Conservation (phyloP, 2,113 vertebrate species). For the Heliornis fulica region DNA sequence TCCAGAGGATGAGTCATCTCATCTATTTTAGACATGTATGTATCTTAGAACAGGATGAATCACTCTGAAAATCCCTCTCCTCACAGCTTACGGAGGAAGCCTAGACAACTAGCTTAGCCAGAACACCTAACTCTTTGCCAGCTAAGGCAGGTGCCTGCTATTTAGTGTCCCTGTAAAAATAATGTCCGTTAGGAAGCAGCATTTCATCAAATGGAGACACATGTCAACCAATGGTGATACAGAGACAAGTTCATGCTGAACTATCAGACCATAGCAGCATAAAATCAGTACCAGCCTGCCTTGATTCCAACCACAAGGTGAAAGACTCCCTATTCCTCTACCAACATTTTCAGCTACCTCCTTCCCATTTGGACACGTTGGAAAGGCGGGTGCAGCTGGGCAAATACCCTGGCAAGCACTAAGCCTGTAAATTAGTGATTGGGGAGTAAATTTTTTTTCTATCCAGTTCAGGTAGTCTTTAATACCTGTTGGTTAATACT, state of each 20-base stretch:
- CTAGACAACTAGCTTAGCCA: background rate
- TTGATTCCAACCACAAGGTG: background rate
- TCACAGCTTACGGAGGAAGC: background rate
- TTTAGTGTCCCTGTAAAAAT: background rate
- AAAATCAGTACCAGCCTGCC: background rate
- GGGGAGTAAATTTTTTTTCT: background rate
- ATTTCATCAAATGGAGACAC: background rate
- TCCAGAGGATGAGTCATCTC: conserved; percentile 43
- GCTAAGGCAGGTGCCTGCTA: background rate
- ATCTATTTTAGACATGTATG: conserved; percentile 43
- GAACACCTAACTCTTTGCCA: background rate
- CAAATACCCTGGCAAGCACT: background rate
- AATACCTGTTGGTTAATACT: background rate
- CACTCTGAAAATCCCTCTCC: conserved; percentile 37
- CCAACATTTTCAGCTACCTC: background rate
- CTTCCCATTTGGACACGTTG: background rate
- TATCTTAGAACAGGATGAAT: conserved; percentile 39
- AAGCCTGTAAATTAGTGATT: background rate
- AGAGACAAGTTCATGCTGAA: background rate
- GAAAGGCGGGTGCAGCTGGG: background rate
- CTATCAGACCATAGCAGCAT: background rate
- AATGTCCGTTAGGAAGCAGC: background rate
- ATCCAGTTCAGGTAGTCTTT: background rate
- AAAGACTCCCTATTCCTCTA: background rate
- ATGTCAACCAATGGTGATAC: background rate